Conservation (phyloP, 1,140 invertebrate species). For the Rhyacophila brunnea region DNA sequence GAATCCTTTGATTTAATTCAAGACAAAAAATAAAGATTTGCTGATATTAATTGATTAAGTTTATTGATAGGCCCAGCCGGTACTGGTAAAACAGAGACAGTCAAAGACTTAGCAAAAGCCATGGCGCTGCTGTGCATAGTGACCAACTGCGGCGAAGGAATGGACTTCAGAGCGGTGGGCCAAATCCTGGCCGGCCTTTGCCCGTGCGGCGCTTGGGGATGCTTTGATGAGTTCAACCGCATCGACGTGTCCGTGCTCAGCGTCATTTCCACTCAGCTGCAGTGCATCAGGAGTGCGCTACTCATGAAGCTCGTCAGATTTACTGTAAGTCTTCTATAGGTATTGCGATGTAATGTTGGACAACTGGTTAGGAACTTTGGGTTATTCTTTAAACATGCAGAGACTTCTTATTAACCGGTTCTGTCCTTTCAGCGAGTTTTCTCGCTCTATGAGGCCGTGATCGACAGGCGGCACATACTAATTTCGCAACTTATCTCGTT, state of each 20-base stretch:
- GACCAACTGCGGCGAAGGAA: constrained; percentile 89
- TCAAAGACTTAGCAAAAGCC: constrained; percentile 87
- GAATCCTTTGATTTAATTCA: too few relatives aligned
- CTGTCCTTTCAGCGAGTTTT: too few relatives aligned
- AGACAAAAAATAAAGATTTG: too few relatives aligned
- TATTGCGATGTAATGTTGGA: not conserved
- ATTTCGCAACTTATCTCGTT: too few relatives aligned
- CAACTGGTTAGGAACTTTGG: too few relatives aligned
- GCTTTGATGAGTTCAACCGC: constrained; percentile 91
- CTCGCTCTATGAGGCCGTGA: too few relatives aligned
- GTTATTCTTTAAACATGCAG: too few relatives aligned
- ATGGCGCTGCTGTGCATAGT: constrained; percentile 84
- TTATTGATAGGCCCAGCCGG: constrained; percentile 75
- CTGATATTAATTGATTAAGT: too few relatives aligned
- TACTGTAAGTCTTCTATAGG: constrained; percentile 53
- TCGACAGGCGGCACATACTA: too few relatives aligned
- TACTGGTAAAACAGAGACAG: constrained; percentile 90
- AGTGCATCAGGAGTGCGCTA: constrained; percentile 82
- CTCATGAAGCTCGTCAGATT: constrained; percentile 71
- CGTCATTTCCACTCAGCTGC: constrained; percentile 87
- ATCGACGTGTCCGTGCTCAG: constrained; percentile 88
- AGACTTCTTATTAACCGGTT: too few relatives aligned
- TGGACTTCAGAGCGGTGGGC: constrained; percentile 85
- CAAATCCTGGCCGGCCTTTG: constrained; percentile 81
- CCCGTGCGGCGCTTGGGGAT: constrained; percentile 82